Evolutionary conservation across 1,140 invertebrate species (phyloP), one percentile per base, ranked within the genome.

Genomic region (Anthonomus grandis): DNA sequence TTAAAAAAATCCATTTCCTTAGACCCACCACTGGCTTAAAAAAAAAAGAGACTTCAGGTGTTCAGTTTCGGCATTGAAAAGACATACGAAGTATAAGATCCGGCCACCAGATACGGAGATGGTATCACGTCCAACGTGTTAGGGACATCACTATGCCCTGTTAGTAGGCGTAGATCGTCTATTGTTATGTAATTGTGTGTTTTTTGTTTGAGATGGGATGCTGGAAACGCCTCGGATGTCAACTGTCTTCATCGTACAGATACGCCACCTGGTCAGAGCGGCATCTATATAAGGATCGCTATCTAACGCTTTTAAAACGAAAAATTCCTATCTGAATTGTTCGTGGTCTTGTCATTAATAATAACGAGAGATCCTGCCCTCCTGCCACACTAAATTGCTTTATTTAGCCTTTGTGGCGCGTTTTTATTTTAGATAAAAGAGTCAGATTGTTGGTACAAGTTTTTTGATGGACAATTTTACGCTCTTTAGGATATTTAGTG

Each of bases 141-240:
- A 69, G 65, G 67, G 65, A 70, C 70, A 70, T 70, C 67, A 65
- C 61, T 69, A 68, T 66, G 25, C 65, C 64, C 64, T 70, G 68
- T 71, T 71, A 71, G 70, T 71, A 71, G 70, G 70, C 70, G 70
- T 71, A 71, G 66, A 71, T 71, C 62, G 62, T 58, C 67, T 51
- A 71, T 71, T 71, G 70, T 71, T 69, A 66, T 66, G 70, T 71
- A 71, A 71, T 71, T 70, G 70, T 69, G 54, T 65, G 68, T 69
- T 71, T 70, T 71, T 71, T 71, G 63, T 71, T 71, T 70, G 70
- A 70, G 65, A 66, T 64, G 52, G 63, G 64, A 68, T 66, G 66
- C 64, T 63, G 67, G 70, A 54, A 69, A 71, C 68, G 70, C 68
- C 68, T 70, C 52, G 53, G 62, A 63, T 69, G 68, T 70, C 70